Conservation (phyloP, 2,888 invertebrate species). For the Lasioglossum marginatum region DNA sequence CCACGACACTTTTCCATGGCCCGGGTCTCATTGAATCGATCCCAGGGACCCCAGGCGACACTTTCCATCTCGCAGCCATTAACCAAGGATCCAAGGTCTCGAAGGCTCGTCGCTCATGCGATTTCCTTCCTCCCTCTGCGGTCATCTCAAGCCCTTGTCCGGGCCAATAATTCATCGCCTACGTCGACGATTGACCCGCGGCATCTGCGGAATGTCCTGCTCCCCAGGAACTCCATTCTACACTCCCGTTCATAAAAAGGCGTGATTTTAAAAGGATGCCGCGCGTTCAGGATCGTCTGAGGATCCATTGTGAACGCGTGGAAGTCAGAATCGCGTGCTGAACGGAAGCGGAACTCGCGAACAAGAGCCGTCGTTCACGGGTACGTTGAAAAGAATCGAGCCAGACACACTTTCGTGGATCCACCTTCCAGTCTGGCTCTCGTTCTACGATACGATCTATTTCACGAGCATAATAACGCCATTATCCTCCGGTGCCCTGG, state of each 20-base stretch:
- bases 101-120: constrained; percentile 40
- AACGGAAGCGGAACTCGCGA: constrained; percentile 42
- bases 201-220: constrained; percentile 47
- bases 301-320: constrained; percentile 25
- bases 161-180: constrained; percentile 61
- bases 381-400: constrained; percentile 28
- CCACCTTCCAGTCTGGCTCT: constrained; percentile 68
- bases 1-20: neutral
- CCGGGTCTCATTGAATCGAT: constrained; percentile 33
- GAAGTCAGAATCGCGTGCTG: neutral
- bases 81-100: constrained; percentile 18
- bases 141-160: neutral
- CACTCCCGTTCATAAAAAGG: constrained; percentile 4
- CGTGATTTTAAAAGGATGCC: constrained; percentile 56
- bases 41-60: constrained; percentile 29
- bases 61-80: constrained; percentile 33
- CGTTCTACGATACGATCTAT: constrained; percentile 70
- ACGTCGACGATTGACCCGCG: constrained; percentile 55
- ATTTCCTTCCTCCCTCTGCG: constrained; percentile 41
- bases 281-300: neutral
- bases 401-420: constrained; percentile 49
- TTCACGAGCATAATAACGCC: constrained; percentile 70
- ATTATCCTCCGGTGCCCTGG: constrained; percentile 61
- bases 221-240: neutral
- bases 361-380: constrained; percentile 49